Evolutionary conservation across 2,797 vertebrate species (phyloP), one percentile per base, ranked within the genome.

Genomic region (Chloroceryle inda): DNA sequence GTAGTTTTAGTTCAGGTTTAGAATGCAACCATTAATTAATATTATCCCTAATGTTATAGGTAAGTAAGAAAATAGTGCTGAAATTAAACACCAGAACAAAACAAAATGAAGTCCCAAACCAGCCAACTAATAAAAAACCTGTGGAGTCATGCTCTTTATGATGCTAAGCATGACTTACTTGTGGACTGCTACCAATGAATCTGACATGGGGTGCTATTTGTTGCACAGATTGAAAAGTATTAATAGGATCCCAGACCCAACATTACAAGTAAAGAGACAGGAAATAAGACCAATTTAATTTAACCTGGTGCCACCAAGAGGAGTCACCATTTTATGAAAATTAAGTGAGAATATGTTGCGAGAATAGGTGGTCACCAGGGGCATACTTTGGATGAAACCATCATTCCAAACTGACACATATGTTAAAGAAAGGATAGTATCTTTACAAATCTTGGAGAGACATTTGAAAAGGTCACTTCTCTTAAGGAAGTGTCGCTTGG

Each of bases 31-130:
- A 17, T 59, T 86, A 84, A 63, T 33, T 52, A 29, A 58, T 79
- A 45, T 20, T 29, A 56, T n/a, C 12, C 29, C 16, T 73, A 84
- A 47, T 47, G 21, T 55, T 81, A 53, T 10, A 84, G 9, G 15
- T 47, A 90, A 73, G 21, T 20, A 87, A 85, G 42, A 88, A 93
- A 88, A 62, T 18, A 11, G 7, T 63, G 38, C 35, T 12, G 6
- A 88, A 88, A 79, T 24, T 7, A 18, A 42, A 53, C 56, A 35
- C 19, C 37, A 61, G 23, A 76, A 17, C 6, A 11, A 37, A 29
- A 44, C 20, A 23, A 31, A 35, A 11, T 5, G 1, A 11, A 10
- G 1, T 0, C 3, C 19, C 0, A 6, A 45, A 29, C 21, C 16
- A 20, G 80, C 66, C 1, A 74, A 79, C 40, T 31, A 78, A 49